These are phyloP conservation scores for Myotis planiceps DNA, from an alignment of 2,797 vertebrate species.

Conservation along the genomic window DNA sequence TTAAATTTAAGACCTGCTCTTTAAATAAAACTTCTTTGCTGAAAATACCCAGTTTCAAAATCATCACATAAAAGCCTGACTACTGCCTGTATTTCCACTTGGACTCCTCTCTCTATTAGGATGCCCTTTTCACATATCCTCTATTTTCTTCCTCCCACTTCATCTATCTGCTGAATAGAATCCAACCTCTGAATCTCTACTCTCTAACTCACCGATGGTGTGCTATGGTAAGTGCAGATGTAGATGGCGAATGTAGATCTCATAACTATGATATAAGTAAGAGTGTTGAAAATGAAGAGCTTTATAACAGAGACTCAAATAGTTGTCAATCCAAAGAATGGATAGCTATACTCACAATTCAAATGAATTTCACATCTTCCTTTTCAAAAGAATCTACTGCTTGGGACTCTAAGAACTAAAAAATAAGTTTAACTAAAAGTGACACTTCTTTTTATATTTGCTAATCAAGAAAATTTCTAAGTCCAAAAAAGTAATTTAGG, in stretches of 20 bases:
- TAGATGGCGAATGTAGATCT: background rate
- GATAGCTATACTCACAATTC: background rate
- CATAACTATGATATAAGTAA: background rate
- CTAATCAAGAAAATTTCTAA: background rate
- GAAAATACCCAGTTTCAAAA: conserved; percentile 23
- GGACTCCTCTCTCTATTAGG: background rate
- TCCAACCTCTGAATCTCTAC: background rate
- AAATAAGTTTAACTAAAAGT: background rate
- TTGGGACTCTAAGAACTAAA: background rate
- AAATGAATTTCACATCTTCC: background rate
- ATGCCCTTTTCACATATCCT: background rate
- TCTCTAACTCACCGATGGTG: background rate
- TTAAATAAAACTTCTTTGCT: conserved; percentile 26
- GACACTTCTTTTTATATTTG: background rate
- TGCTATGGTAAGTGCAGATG: background rate
- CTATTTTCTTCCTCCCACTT: background rate
- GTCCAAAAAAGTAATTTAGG: background rate
- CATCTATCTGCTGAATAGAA: background rate
- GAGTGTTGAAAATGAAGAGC: background rate
- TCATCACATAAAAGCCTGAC: background rate
- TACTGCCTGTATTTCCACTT: background rate
- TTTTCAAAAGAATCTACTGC: background rate
- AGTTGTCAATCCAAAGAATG: background rate
- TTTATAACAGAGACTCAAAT: background rate
- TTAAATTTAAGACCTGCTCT: background rate